Conservation (phyloP, 2,113 vertebrate species). For the Serilophus lunatus region DNA sequence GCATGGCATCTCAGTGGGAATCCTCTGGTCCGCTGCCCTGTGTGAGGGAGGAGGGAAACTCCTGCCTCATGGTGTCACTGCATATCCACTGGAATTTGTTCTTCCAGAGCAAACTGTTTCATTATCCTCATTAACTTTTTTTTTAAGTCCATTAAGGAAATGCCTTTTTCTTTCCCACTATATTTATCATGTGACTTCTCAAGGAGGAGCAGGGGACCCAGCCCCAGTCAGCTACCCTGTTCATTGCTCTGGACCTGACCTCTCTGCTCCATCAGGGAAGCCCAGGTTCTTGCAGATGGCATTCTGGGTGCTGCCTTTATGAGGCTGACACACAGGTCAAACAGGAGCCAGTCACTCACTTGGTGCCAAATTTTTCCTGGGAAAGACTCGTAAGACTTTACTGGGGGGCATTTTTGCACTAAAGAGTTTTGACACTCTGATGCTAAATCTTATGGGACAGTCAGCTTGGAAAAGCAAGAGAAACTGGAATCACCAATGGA, state of each 20-base stretch:
- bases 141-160: not conserved
- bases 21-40: not conserved
- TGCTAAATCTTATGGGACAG: not conserved
- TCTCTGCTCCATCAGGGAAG: not conserved
- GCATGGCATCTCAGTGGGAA: not conserved
- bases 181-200: not conserved
- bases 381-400: not conserved
- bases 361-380: constrained; percentile 71
- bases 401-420: constrained; percentile 54
- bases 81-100: not conserved
- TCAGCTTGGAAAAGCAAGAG: constrained; percentile 6
- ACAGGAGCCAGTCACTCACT: constrained; percentile 47
- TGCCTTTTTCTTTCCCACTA: not conserved
- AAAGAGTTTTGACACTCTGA: constrained; percentile 45
- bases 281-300: not conserved
- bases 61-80: not conserved
- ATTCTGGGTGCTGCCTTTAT: constrained; percentile 10
- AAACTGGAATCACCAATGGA: not conserved
- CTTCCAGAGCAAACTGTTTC: not conserved
- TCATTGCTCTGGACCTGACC: not conserved
- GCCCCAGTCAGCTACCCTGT: not conserved
- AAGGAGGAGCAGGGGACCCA: not conserved
- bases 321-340: not conserved
- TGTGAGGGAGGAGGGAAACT: not conserved
- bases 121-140: not conserved